Percentiles rank a stretch among this genome's conserved stretches.
Evolutionary conservation across 1,140 invertebrate genomes (phyloP).

Genomic region (Drosophila seguyi): DNA sequence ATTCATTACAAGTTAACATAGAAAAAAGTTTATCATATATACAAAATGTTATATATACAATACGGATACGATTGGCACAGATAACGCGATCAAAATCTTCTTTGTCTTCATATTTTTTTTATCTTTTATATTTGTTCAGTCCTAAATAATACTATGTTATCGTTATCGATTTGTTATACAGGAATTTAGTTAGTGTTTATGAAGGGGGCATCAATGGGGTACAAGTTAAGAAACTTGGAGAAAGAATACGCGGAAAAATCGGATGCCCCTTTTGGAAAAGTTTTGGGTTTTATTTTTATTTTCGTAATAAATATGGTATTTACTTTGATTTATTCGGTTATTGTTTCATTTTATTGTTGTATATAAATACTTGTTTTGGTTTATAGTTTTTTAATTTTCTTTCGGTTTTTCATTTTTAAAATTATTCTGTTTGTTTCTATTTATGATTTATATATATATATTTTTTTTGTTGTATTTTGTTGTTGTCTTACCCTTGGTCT

Average conservation of each 20-base stretch:
- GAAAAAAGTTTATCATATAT: conserved; percentile 70
- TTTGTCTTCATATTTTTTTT: conserved; percentile 27
- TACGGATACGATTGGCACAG: conserved; percentile 81
- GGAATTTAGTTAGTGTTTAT: not conserved
- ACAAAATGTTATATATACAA: conserved; percentile 67
- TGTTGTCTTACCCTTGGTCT: conserved; percentile 93
- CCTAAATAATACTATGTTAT: conserved; percentile 4
- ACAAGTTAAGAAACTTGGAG: conserved; percentile 21
- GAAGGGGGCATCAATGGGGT: conserved; percentile 14
- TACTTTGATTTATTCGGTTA: conserved; percentile 4
- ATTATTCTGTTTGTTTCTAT: conserved; percentile 25
- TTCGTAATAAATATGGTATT: not conserved
- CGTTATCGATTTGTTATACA: not conserved
- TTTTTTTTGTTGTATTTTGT: conserved; percentile 60
- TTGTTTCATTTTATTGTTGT: conserved; percentile 18
- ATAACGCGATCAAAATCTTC: conserved; percentile 64
- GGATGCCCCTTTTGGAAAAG: not conserved
- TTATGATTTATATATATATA: conserved; percentile 26
- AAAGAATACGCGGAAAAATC: not conserved
- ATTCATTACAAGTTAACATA: conserved; percentile 58
- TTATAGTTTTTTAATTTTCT: conserved; percentile 13
- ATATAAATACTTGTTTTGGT: conserved; percentile 17
- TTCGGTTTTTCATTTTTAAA: conserved; percentile 13
- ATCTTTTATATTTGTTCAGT: conserved; percentile 11
- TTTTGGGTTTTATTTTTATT: conserved; percentile 1